Evolutionary conservation across 2,113 vertebrate species (phyloP), one percentile per base, ranked within the genome.

Genomic region (Pomatorhinus ruficollis): DNA sequence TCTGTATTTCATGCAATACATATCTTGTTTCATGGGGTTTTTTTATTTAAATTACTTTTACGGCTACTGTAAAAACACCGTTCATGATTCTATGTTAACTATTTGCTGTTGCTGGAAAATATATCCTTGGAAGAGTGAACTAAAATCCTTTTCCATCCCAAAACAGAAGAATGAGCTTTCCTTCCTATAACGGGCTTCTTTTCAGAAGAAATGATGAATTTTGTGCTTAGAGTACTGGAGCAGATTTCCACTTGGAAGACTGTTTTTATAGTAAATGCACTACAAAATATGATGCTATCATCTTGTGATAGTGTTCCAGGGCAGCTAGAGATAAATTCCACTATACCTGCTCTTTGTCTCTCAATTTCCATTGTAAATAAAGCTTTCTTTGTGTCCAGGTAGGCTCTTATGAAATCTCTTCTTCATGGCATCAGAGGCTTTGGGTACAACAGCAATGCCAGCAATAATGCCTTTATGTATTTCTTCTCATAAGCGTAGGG

Each of bases 361-460:
- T 81, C 68, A 20, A 40, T 95, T 90, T 81, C 52, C 72, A 37
- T 74, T 87, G 85, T 66, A 93, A 95, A 87, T 60, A 74, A 44
- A 44, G 28, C 37, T 68, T 74, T 54, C 40, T 78, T 81, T 94
- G 25, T 94, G 56, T 54, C 85, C 40, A 1, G 17, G 17, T 52
- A 75, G 56, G 28, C 47, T 40, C 14, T 82, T 53, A 33, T 30
- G 49, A 91, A 93, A 92, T 74, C 15, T 25, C 33, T 85, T 56
- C 76, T 83, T 88, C 47, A 2, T 89, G 52, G 63, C 68, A 53
- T n/a, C 7, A 4, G 59, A 79, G 27, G 35, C 60, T 90, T 63
- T 69, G 80, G 76, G 60, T 71, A 44, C n/a, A 49, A 57, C 23
- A 65, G 22, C 37, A 89, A 88, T 75, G 56, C 60, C 79, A 89